phyloP scores from a whole-genome alignment of 1,140 invertebrate species.

The Bombus superbus region DNA sequence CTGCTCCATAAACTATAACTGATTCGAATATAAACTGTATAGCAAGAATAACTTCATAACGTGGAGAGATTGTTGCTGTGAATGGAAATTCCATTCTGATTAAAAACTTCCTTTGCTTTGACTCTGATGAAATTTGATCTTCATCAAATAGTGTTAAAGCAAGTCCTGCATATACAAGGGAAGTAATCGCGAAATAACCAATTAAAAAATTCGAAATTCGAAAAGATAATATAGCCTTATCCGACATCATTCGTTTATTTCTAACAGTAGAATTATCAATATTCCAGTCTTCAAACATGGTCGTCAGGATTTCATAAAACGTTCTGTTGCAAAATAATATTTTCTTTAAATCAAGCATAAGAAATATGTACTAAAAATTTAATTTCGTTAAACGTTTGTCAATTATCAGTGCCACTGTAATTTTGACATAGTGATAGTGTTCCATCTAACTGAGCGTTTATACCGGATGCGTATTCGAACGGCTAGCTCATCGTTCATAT shows the following conservation, averaged over 20 bases:
- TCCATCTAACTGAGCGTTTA: no score
- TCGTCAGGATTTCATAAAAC: neutral
- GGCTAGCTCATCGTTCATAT: no score
- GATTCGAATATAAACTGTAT: constrained; percentile 14
- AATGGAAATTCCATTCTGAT: constrained; percentile 35
- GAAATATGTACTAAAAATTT: neutral
- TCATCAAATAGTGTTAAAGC: neutral
- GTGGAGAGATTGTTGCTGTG: neutral
- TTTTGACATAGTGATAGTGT: neutral
- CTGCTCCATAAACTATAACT: neutral
- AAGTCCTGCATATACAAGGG: neutral
- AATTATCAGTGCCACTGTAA: neutral
- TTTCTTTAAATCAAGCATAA: neutral
- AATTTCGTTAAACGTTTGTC: neutral
- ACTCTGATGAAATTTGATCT: neutral
- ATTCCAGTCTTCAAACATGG: neutral
- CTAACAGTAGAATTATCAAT: neutral
- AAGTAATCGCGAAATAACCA: neutral
- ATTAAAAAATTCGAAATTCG: constrained; percentile 22
- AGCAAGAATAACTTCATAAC: constrained; percentile 23
- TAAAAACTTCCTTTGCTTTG: constrained; percentile 5
- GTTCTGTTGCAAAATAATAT: neutral
- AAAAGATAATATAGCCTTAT: neutral
- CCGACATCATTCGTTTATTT: neutral
- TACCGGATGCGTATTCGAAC: no score